Conservation (phyloP, 2,113 vertebrate species). For the Alaudala cheleensis region DNA sequence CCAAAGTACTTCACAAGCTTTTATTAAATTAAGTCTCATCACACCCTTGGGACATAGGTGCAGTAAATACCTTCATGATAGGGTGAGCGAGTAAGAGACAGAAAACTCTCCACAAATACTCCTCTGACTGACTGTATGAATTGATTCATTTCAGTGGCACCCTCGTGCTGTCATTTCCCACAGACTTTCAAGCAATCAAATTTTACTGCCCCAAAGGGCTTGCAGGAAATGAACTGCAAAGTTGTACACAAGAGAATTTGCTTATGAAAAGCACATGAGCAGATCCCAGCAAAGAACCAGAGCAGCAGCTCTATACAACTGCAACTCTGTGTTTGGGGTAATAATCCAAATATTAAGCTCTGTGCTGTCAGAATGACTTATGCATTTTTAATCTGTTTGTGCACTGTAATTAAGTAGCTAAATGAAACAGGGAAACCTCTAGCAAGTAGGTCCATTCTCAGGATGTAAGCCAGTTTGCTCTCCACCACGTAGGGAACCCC, state of each 20-base stretch:
- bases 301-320: neutral
- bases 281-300: neutral
- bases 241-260: constrained; percentile 13
- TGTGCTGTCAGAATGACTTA: neutral
- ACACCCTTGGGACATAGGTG: constrained; percentile 49
- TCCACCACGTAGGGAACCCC: no score
- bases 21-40: constrained; percentile 64
- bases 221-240: constrained; percentile 26
- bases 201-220: constrained; percentile 41
- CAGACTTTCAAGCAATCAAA: constrained; percentile 28
- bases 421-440: neutral
- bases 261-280: neutral
- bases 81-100: neutral
- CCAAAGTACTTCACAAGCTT: constrained; percentile 37
- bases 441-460: neutral
- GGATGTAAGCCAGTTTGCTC: neutral
- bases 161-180: constrained; percentile 35
- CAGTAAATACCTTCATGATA: constrained; percentile 52
- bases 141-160: constrained; percentile 40
- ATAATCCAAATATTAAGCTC: neutral
- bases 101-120: constrained; percentile 37
- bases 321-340: neutral
- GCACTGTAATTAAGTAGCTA: neutral
- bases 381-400: neutral
- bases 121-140: constrained; percentile 18